These are phyloP conservation scores for Clarias pachynema DNA, from an alignment of 2,797 vertebrate genomes.

Conservation along the genomic window DNA sequence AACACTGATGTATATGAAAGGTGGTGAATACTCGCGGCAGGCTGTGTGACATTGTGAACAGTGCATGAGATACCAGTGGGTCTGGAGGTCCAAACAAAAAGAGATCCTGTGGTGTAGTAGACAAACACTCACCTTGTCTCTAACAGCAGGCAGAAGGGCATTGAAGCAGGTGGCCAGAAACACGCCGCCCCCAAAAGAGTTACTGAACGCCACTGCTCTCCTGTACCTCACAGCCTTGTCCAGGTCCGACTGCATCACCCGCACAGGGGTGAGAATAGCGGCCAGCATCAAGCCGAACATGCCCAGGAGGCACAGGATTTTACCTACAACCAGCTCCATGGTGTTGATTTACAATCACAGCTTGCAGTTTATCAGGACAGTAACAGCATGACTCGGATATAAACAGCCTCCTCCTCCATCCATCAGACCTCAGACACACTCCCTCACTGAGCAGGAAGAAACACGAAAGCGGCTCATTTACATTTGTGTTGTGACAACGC, in stretches of 20 bases:
- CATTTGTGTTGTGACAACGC: not conserved
- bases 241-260: constrained; percentile 76
- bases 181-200: constrained; percentile 89
- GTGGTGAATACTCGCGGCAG: not conserved
- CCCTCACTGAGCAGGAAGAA: not conserved
- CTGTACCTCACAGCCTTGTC: constrained; percentile 80
- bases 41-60: not conserved
- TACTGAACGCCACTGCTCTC: constrained; percentile 80
- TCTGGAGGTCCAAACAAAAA: too few species aligned
- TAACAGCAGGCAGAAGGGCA: constrained; percentile 78
- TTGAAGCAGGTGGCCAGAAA: constrained; percentile 96
- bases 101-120: not conserved
- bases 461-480: not conserved
- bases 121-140: constrained; percentile 76
- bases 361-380: not conserved
- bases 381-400: constrained; percentile 6
- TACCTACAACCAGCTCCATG: constrained; percentile 82
- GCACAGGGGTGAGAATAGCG: constrained; percentile 85
- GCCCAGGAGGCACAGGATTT: constrained; percentile 83
- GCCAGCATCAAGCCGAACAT: constrained; percentile 85
- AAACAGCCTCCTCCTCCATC: not conserved
- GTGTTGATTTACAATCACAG: constrained; percentile 38
- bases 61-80: too few species aligned
- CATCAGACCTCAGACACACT: not conserved
- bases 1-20: too few species aligned